Evolutionary conservation across 2,888 invertebrate genomes (phyloP).

Genomic region (Crematogaster levior): DNA sequence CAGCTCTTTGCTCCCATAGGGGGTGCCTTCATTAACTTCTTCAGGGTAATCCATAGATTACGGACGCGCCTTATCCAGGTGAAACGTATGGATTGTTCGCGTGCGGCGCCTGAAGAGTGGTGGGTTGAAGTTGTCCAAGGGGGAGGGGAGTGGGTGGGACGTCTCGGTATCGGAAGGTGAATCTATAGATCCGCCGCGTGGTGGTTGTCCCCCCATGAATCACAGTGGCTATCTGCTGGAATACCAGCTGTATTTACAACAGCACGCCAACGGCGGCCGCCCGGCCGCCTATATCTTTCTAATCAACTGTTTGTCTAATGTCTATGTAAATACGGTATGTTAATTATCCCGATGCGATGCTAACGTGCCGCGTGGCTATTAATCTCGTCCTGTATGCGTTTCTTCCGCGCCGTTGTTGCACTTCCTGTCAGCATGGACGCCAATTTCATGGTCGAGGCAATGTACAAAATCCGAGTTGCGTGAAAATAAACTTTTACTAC

Average conservation of each 20-base stretch:
- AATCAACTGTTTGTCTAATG: constrained; percentile 85
- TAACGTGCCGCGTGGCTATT: constrained; percentile 81
- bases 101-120: constrained; percentile 70
- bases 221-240: constrained; percentile 82
- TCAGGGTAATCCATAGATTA: constrained; percentile 75
- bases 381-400: constrained; percentile 75
- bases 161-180: constrained; percentile 80
- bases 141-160: constrained; percentile 55
- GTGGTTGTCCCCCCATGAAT: constrained; percentile 83
- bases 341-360: constrained; percentile 82
- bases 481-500: constrained; percentile 5
- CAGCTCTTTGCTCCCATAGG: constrained; percentile 22
- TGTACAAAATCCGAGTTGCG: constrained; percentile 30
- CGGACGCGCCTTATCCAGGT: constrained; percentile 77
- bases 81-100: constrained; percentile 83
- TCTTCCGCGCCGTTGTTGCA: constrained; percentile 67
- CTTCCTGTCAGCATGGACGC: constrained; percentile 60
- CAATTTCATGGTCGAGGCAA: constrained; percentile 58
- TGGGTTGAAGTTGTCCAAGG: constrained; percentile 32
- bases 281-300: constrained; percentile 80
- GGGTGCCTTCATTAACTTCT: constrained; percentile 73
- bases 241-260: constrained; percentile 82
- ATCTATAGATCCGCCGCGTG: constrained; percentile 81
- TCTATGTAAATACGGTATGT: constrained; percentile 84
- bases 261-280: constrained; percentile 77